These are phyloP conservation scores for Chamaea fasciata DNA, from an alignment of 2,113 vertebrate genomes.

Conservation along the genomic window DNA sequence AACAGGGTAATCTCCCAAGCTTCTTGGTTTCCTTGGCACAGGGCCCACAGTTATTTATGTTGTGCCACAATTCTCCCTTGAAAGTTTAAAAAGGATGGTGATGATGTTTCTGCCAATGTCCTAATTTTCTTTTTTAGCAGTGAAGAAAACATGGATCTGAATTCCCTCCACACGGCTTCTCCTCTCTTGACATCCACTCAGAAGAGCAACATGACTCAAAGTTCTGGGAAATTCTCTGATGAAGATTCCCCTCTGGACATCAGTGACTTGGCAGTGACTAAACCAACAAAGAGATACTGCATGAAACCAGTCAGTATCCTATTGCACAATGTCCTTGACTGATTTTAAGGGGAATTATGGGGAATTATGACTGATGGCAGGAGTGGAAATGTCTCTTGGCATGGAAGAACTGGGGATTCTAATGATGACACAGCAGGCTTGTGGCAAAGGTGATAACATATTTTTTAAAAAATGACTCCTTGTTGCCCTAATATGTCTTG, in stretches of 20 bases:
- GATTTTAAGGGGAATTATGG: neutral
- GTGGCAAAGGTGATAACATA: neutral
- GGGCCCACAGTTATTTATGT: neutral
- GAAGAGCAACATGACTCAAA: neutral
- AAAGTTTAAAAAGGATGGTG: neutral
- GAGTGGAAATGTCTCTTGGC: neutral
- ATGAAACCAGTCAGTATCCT: conserved; percentile 40
- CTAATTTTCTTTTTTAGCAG: conserved; percentile 25
- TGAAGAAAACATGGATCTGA: neutral
- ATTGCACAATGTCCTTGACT: neutral
- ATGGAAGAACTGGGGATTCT: neutral
- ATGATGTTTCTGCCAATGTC: neutral
- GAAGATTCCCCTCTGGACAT: conserved; percentile 1
- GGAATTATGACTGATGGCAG: neutral
- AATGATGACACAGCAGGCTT: neutral
- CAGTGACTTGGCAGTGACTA: neutral
- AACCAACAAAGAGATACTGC: neutral
- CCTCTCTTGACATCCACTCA: neutral
- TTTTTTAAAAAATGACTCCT: neutral
- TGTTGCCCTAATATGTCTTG: neutral
- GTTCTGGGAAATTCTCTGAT: neutral
- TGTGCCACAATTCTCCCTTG: neutral
- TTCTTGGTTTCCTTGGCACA: neutral
- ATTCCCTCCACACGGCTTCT: neutral
- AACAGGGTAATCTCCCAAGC: neutral